Evolutionary conservation across 2,113 vertebrate genomes (phyloP).

Genomic region (Cyprinodon variegatus): DNA sequence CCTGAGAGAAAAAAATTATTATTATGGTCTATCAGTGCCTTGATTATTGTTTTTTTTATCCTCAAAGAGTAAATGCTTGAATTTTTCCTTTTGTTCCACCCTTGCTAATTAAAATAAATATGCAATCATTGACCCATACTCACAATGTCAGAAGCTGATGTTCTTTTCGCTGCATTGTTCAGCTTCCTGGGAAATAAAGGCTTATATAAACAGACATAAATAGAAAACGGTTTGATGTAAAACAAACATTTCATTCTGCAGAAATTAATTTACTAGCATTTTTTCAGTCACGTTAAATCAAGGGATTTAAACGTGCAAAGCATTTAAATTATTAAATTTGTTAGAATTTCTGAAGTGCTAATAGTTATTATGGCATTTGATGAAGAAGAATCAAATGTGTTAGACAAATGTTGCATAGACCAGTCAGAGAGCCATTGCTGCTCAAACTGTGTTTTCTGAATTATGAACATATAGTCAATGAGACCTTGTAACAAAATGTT

Average conservation of each 20-base stretch:
- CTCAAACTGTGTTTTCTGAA: too few relatives aligned
- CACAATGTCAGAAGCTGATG: slow-evolving; percentile 21
- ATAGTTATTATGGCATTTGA: background rate
- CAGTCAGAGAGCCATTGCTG: too few relatives aligned
- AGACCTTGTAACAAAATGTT: background rate
- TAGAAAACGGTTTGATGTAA: background rate
- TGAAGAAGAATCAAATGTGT: background rate
- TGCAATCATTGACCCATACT: slow-evolving; percentile 28
- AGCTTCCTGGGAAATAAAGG: slow-evolving; percentile 18
- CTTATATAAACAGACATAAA: slow-evolving; percentile 24
- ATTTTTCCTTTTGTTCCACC: slow-evolving; percentile 22
- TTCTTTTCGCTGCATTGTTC: slow-evolving; percentile 13
- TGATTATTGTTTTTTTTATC: slow-evolving; percentile 25
- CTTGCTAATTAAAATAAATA: slow-evolving; percentile 46
- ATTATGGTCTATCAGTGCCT: background rate
- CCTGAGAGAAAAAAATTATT: slow-evolving; percentile 9
- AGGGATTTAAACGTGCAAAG: background rate
- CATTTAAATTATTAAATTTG: background rate
- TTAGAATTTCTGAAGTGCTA: background rate
- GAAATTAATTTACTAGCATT: background rate
- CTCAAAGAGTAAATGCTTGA: slow-evolving; percentile 28
- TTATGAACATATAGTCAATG: background rate
- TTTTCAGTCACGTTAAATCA: background rate
- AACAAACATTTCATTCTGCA: background rate
- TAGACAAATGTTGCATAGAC: too few relatives aligned